Evolutionary conservation across 2,888 invertebrate genomes (phyloP), one percentile per base, ranked within the genome.

Genomic region (Drosophila lacicola): DNA sequence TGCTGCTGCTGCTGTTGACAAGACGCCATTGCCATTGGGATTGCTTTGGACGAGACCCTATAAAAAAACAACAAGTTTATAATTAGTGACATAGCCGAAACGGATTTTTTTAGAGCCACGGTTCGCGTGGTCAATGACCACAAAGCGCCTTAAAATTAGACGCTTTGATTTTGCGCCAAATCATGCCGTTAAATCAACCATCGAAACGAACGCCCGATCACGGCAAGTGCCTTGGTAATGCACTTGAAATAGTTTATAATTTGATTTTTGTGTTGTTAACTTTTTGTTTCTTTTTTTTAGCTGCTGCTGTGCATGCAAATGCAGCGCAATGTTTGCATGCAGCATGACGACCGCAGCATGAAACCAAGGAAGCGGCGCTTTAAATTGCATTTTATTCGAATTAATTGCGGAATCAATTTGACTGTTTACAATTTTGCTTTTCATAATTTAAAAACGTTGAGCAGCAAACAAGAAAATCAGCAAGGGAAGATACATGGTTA

Each of bases 151-250:
- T 88, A 83, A 64, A 74, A 61, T 55, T 77, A 60, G 62, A 84
- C 68, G 68, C 67, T 76, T 67, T 64, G 49, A 60, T 58, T 80
- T 83, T 87, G 56, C 84, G 83, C 83, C 82, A 88, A 81, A 84
- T 83, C 83, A 83, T 81, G 82, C 82, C 84, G 87, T 81, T 87
- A 87, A 83, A 88, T 71, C 87, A 80, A 42, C 73, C 73, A 82
- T 60, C 82, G 82, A 70, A 84, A 75, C 83, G 70, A 78, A 80
- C 60, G 41, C 62, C 55, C 25, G 47, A 73, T 17, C 75, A 71
- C 75, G 69, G 74, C 39, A 67, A 63, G 25, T 58, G 61, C 70
- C 75, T 69, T 53, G 65, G 55, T 65, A 76, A 74, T 76, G 75
- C 79, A 76, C 79, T 74, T 78, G 61, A 69, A 64, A 64, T 47